Percentiles rank a stretch among this genome's conserved stretches.
Conservation (phyloP, 2,888 invertebrate species). For the Acrobasis repandana region DNA sequence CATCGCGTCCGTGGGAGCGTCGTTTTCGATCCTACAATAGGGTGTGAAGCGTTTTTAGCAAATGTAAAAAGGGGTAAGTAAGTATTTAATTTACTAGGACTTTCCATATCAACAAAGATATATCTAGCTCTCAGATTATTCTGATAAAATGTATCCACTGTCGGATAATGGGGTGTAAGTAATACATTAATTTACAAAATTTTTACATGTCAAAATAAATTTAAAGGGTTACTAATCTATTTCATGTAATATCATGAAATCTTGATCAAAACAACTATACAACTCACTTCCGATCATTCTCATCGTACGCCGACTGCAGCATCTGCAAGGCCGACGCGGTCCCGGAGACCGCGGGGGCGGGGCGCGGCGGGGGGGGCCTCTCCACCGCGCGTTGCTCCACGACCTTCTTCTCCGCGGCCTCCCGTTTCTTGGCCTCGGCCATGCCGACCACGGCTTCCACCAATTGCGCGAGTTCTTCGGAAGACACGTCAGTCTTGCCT, state of each 20-base stretch:
- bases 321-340: slow-evolving; percentile 72
- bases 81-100: too few species aligned
- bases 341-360: slow-evolving; percentile 30
- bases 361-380: slow-evolving; percentile 22
- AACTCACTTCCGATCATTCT: slow-evolving; percentile 62
- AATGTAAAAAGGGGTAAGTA: too few species aligned
- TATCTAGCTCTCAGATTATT: too few species aligned
- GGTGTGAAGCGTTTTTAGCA: background rate
- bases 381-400: slow-evolving; percentile 34
- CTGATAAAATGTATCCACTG: too few species aligned
- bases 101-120: too few species aligned
- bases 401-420: slow-evolving; percentile 44
- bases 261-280: background rate
- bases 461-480: slow-evolving; percentile 89
- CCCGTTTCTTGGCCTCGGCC: slow-evolving; percentile 73
- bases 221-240: too few species aligned
- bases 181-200: too few species aligned
- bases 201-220: too few species aligned
- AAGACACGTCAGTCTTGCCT: slow-evolving; percentile 91
- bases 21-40: slow-evolving; percentile 48
- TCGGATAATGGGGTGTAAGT: too few species aligned
- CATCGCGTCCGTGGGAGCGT: slow-evolving; percentile 78
- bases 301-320: slow-evolving; percentile 74
- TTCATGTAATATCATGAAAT: background rate
- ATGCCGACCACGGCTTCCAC: slow-evolving; percentile 88